Evolutionary conservation across 2,797 vertebrate species (phyloP), one percentile per base, ranked within the genome.

Genomic region (Holocentrus rufus): DNA sequence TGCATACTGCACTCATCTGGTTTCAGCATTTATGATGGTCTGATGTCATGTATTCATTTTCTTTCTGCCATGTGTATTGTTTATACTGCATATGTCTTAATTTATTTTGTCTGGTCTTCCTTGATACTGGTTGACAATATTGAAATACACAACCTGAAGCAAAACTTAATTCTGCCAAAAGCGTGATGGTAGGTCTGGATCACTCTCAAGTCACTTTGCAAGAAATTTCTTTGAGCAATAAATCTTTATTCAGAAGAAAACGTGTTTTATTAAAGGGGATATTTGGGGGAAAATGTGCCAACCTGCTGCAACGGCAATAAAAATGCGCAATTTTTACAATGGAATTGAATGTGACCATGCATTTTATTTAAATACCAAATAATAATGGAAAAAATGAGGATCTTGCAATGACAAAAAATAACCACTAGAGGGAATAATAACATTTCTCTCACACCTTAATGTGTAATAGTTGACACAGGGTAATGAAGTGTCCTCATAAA

Each of bases 91-190:
- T 65, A 17, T 69, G 34, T 77, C 77, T 71, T 85, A 79, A 86
- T 85, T 88, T 91, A 90, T 89, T 85, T 27, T 72, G 42, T 77
- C 0, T 9, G 39, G 64, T 80, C 30, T 56, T 54, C 44, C 8
- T 55, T 56, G 7, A 27, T 74, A 42, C 13, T 55, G 49, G 23
- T 53, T 61, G 30, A 68, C 44, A 47, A 25, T 47, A 5, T 71
- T 25, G 47, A 74, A 60, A 76, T 13, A 36, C 44, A 59, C 1
- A 52, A 30, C 34, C 50, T 59, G 14, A 67, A 65, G 49, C 47
- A 34, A 57, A 25, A 55, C 61, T 17, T 5, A 65, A 74, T 59
- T 65, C 42, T 59, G 54, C 34, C 58, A 27, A 69, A 49, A n/a
- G 23, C 54, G 39, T 42, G 39, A 42, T 13, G 39, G 39, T 42